A percentile compares a stretch with the other conserved stretches of the same genome.
Evolutionary conservation across 2,888 invertebrate species (phyloP).

Genomic region (Euspilapteryx auroguttella): DNA sequence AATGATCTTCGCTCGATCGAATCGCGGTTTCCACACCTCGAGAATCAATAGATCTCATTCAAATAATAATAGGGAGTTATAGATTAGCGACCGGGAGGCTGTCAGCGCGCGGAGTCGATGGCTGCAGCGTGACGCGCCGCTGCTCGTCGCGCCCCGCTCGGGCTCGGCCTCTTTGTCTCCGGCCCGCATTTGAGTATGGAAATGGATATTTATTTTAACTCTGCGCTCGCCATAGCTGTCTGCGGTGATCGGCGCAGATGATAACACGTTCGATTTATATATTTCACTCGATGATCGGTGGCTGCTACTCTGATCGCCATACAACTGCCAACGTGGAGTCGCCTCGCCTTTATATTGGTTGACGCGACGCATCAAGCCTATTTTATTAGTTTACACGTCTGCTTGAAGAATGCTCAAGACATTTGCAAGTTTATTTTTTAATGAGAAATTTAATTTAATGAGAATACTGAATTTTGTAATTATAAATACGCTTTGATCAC

Average conservation of each 20-base stretch:
- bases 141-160: conserved; percentile 18
- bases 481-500: no score
- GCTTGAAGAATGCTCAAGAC: background rate
- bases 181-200: conserved; percentile 47
- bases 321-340: conserved; percentile 30
- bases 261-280: conserved; percentile 55
- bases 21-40: conserved; percentile 53
- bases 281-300: conserved; percentile 53
- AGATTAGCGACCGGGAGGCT: conserved; percentile 35
- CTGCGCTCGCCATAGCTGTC: conserved; percentile 29
- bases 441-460: no score
- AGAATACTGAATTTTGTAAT: no score
- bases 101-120: conserved; percentile 13
- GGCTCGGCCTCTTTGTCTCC: conserved; percentile 21
- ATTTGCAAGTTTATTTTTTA: no score
- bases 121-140: conserved; percentile 17
- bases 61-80: conserved; percentile 61
- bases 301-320: conserved; percentile 36
- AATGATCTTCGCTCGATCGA: conserved; percentile 50
- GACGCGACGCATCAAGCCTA: conserved; percentile 14
- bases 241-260: conserved; percentile 49
- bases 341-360: conserved; percentile 26
- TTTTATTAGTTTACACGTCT: no score
- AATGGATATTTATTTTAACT: conserved; percentile 55
- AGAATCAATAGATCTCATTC: conserved; percentile 58